These are phyloP conservation scores for Lasioglossum pauxillum DNA, from an alignment of 2,888 invertebrate species.

Conservation along the genomic window DNA sequence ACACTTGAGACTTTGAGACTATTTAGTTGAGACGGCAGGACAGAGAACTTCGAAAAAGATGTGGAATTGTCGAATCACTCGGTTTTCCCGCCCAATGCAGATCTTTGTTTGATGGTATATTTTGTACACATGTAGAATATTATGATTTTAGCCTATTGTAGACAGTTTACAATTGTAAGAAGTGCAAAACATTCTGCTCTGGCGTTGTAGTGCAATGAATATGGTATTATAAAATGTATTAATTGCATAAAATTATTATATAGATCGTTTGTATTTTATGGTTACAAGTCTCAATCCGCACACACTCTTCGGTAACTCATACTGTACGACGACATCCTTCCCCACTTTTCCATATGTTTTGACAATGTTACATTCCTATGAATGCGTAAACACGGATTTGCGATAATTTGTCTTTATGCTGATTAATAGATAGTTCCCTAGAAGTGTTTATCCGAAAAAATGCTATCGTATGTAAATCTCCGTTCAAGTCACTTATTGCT, in stretches of 20 bases:
- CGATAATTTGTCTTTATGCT: constrained; percentile 10
- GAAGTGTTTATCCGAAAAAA: constrained; percentile 7
- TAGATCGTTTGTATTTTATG: neutral
- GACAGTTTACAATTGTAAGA: neutral
- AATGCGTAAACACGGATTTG: neutral
- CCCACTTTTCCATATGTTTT: constrained; percentile 32
- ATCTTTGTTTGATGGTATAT: constrained; percentile 1
- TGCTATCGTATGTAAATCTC: constrained; percentile 5
- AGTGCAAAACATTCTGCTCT: neutral
- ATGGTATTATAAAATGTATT: constrained; percentile 17
- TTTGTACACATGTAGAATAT: constrained; percentile 24
- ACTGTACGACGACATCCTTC: constrained; percentile 9
- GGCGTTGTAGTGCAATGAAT: neutral
- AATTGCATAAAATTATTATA: neutral
- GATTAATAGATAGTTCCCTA: constrained; percentile 2
- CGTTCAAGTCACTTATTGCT: neutral
- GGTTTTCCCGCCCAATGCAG: constrained; percentile 8
- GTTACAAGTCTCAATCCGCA: constrained; percentile 19
- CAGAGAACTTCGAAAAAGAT: neutral
- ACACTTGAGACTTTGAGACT: neutral
- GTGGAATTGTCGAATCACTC: neutral
- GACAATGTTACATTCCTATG: constrained; percentile 4
- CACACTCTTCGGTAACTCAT: neutral
- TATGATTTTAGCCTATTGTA: constrained; percentile 17
- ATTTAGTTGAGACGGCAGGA: neutral